Conservation (phyloP, 1,140 invertebrate species). For the Pteromalus puparum region DNA sequence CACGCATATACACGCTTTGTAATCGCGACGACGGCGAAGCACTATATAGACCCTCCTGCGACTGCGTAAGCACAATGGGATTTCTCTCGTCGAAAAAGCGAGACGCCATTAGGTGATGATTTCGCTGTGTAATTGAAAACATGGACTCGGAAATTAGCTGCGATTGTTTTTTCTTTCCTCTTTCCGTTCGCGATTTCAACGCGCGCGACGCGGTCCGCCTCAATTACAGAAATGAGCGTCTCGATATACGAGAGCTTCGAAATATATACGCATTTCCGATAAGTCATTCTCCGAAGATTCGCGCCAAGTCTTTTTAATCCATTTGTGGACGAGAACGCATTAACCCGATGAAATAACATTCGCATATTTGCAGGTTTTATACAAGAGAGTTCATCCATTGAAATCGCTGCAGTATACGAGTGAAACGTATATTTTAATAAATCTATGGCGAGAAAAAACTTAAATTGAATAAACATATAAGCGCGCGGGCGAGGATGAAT, state of each 20-base stretch:
- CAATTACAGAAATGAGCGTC: background rate
- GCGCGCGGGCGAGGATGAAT: conserved; percentile 29
- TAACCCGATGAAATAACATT: too few relatives aligned
- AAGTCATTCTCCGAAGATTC: background rate
- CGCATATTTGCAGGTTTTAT: too few relatives aligned
- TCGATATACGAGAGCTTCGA: background rate
- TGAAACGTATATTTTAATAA: conserved; percentile 18
- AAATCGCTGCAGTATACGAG: background rate
- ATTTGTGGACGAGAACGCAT: too few relatives aligned
- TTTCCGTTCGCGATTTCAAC: background rate
- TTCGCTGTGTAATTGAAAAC: conserved; percentile 55
- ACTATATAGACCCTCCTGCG: background rate
- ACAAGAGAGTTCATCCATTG: too few relatives aligned
- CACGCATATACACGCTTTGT: background rate
- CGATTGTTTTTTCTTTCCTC: background rate
- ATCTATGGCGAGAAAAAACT: conserved; percentile 30
- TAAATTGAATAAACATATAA: conserved; percentile 6
- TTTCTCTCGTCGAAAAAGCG: conserved; percentile 33
- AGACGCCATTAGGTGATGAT: conserved; percentile 60
- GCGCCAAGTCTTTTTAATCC: too few relatives aligned
- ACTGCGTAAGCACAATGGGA: background rate
- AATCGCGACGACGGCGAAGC: background rate
- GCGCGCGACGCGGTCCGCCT: background rate
- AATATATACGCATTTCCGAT: background rate
- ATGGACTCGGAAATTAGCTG: background rate